Percentiles rank a stretch among this genome's conserved stretches.
Evolutionary conservation across 2,113 vertebrate genomes (phyloP).

Genomic region (Phycodurus eques): DNA sequence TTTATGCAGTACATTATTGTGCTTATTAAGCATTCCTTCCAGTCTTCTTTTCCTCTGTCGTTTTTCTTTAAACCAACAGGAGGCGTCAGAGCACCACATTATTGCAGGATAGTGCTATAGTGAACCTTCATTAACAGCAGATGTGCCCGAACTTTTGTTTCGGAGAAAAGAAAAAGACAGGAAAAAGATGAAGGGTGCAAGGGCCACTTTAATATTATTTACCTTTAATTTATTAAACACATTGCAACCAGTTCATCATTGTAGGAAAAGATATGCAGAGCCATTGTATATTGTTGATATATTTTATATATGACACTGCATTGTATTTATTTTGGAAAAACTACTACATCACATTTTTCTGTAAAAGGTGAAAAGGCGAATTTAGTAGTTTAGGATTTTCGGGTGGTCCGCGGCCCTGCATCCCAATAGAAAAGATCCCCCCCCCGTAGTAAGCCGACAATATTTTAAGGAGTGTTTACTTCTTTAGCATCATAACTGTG

Average conservation of each 20-base stretch:
- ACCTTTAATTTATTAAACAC: not conserved
- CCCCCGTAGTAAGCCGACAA: too few species aligned
- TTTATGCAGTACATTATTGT: not conserved
- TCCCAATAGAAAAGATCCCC: too few species aligned
- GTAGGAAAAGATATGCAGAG: too few species aligned
- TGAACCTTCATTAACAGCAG: not conserved
- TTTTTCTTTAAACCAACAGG: constrained; percentile 45
- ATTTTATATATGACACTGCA: too few species aligned
- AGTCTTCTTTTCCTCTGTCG: not conserved
- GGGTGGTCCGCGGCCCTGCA: too few species aligned
- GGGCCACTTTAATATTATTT: not conserved
- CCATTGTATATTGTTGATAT: too few species aligned
- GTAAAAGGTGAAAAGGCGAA: too few species aligned
- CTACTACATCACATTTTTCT: too few species aligned
- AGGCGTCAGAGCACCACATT: constrained; percentile 31
- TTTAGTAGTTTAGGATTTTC: too few species aligned
- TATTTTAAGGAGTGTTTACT: too few species aligned
- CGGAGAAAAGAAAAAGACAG: not conserved
- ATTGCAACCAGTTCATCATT: not conserved
- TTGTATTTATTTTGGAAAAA: too few species aligned
- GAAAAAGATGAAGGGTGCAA: not conserved
- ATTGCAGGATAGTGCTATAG: constrained; percentile 42
- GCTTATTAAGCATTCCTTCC: not conserved
- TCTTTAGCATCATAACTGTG: too few species aligned
- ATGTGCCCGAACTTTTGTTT: not conserved